These are phyloP conservation scores for Trilocha varians DNA, from an alignment of 2,888 invertebrate genomes.

Conservation along the genomic window DNA sequence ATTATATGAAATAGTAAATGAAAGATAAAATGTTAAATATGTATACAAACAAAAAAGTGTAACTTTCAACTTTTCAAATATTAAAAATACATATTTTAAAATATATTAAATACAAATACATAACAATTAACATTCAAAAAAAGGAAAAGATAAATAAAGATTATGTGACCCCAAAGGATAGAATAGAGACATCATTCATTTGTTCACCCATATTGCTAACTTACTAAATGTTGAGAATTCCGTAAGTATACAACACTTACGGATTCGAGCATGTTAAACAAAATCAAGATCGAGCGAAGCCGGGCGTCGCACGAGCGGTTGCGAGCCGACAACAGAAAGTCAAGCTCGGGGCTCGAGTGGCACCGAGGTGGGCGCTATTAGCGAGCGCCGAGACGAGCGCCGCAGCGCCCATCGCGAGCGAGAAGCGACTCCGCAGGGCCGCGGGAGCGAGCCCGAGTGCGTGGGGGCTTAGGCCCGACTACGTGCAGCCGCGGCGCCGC, in stretches of 20 bases:
- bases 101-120: neutral
- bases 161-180: neutral
- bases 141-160: neutral
- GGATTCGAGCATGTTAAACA: conserved; percentile 31
- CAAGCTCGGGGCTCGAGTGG: conserved; percentile 23
- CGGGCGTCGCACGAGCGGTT: conserved; percentile 37
- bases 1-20: no score
- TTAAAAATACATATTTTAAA: no score
- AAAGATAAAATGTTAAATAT: no score
- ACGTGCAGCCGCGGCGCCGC: conserved; percentile 48
- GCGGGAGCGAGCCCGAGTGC: conserved; percentile 49
- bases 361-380: conserved; percentile 16
- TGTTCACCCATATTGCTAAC: conserved; percentile 3
- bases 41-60: neutral
- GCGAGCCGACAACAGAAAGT: conserved; percentile 29
- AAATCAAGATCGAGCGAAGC: conserved; percentile 44
- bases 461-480: conserved; percentile 54
- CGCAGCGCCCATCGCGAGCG: conserved; percentile 35
- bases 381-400: conserved; percentile 24
- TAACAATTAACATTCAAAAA: neutral
- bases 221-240: conserved; percentile 14
- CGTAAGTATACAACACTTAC: conserved; percentile 13
- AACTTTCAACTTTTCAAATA: no score
- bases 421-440: conserved; percentile 67
- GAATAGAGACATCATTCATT: conserved; percentile 17